Conservation (phyloP, 2,797 vertebrate species). For the Chelonia mydas region DNA sequence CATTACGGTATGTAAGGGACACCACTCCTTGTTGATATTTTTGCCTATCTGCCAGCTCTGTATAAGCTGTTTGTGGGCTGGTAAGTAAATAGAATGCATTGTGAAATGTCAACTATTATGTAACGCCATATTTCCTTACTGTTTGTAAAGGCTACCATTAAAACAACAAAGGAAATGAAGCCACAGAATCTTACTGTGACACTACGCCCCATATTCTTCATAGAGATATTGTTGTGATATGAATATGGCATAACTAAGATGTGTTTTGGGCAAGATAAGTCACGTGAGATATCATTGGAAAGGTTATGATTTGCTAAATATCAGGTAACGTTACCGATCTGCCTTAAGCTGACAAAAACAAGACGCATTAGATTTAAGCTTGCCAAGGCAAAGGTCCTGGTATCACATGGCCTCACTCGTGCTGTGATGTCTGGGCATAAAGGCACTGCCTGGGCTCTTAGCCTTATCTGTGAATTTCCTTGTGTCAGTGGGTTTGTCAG, state of each 20-base stretch:
- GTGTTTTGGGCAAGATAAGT: no score
- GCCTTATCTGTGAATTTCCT: background rate
- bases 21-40: background rate
- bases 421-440: background rate
- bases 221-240: no score
- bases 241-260: no score
- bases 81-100: background rate
- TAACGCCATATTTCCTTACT: background rate
- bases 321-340: fast-evolving
- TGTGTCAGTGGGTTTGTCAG: background rate
- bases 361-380: background rate
- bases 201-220: no score
- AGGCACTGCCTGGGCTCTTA: fast-evolving
- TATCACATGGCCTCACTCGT: background rate
- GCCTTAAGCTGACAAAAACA: fast-evolving
- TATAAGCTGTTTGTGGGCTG: background rate
- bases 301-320: no score
- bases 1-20: background rate
- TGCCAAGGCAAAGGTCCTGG: background rate
- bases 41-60: background rate
- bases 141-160: background rate
- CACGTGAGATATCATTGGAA: no score
- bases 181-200: background rate
- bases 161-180: background rate
- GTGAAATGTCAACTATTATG: background rate